A percentile compares a stretch with the other conserved stretches of the same genome.
Evolutionary conservation across 2,113 vertebrate species (phyloP).

Genomic region (Procavia capensis): DNA sequence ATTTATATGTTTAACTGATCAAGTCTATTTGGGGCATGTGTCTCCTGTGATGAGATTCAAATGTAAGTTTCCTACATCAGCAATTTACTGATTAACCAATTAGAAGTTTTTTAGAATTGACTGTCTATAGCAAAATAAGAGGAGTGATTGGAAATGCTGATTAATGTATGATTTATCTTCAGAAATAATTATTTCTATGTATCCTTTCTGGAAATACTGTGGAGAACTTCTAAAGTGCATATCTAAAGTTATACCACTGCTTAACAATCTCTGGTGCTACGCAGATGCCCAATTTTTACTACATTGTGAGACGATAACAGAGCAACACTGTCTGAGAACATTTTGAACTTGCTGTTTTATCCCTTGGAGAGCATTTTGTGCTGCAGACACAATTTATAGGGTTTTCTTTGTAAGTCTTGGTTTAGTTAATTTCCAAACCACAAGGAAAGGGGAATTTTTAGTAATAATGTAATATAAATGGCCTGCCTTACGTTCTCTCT

Average conservation of each 20-base stretch:
- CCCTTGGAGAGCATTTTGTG: constrained; percentile 49
- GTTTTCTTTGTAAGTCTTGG: constrained; percentile 59
- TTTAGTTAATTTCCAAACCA: constrained; percentile 75
- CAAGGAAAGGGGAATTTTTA: constrained; percentile 69
- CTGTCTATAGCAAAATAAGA: constrained; percentile 74
- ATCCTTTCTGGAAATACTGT: constrained; percentile 8
- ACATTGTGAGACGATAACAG: constrained; percentile 44
- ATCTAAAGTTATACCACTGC: neutral
- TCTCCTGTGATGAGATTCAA: constrained; percentile 75
- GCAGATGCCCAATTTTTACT: neutral
- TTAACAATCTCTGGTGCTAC: neutral
- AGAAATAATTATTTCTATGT: constrained; percentile 79
- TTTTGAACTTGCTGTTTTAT: constrained; percentile 63
- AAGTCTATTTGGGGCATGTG: constrained; percentile 51
- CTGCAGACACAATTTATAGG: constrained; percentile 48
- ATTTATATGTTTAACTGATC: constrained; percentile 64
- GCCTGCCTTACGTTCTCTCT: constrained; percentile 67
- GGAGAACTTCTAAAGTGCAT: neutral
- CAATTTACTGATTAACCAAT: constrained; percentile 81
- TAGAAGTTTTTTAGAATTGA: constrained; percentile 66
- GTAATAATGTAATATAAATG: constrained; percentile 71
- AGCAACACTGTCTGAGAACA: constrained; percentile 37
- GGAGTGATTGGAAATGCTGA: constrained; percentile 71
- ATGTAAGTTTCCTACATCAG: constrained; percentile 67
- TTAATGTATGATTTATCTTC: constrained; percentile 77